phyloP scores from a whole-genome alignment of 1,140 invertebrate genomes.

The Steinernema feltiae region DNA sequence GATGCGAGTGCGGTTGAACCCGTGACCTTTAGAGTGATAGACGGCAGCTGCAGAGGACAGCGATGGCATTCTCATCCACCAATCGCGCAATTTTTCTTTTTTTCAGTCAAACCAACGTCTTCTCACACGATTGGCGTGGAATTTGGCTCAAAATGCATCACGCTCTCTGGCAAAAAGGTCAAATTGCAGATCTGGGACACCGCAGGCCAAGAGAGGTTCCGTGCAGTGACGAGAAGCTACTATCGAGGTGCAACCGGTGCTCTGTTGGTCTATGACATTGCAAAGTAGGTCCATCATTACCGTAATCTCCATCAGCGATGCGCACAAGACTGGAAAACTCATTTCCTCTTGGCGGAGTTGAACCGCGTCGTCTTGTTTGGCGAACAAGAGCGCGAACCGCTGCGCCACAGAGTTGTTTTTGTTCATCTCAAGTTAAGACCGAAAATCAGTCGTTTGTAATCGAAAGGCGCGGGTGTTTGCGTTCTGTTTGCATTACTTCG shows the following conservation, averaged over 20 bases:
- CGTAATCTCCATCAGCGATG: no score
- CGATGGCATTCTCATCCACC: no score
- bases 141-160: not conserved
- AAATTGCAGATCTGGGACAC: conserved; percentile 80
- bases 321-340: no score
- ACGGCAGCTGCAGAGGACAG: no score
- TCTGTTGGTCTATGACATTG: conserved; percentile 94
- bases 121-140: not conserved
- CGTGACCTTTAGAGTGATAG: no score
- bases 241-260: conserved; percentile 93
- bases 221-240: conserved; percentile 95
- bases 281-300: conserved; percentile 68
- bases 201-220: conserved; percentile 92
- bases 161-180: not conserved
- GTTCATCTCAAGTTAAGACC: no score
- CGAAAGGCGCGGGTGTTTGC: no score
- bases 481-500: not conserved
- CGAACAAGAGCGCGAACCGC: not conserved
- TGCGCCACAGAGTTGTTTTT: no score
- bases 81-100: no score
- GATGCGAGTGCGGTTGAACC: no score
- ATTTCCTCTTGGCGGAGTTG: not conserved
- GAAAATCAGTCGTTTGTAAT: no score
- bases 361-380: not conserved
- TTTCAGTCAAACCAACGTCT: conserved; percentile 4